phyloP scores from a whole-genome alignment of 2,888 invertebrate genomes.

The Tetranychus piercei region DNA sequence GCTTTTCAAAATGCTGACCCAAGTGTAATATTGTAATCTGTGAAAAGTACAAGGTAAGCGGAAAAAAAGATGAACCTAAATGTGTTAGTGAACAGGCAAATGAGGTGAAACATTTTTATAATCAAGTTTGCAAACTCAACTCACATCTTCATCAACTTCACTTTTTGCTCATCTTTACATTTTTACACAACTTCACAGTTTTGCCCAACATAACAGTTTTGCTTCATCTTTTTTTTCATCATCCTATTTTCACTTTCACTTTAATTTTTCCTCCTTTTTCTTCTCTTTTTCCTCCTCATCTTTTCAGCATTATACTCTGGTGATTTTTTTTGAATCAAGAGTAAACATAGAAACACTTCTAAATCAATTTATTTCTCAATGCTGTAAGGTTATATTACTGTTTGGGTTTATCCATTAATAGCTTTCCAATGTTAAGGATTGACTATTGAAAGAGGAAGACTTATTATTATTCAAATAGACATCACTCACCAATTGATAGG shows the following conservation, averaged over 20 bases:
- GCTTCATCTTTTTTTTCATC: too few relatives aligned
- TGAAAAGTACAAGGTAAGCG: too few relatives aligned
- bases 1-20: too few relatives aligned
- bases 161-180: not conserved
- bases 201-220: too few relatives aligned
- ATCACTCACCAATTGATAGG: too few relatives aligned
- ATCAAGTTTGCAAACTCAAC: not conserved
- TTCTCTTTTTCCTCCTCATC: not conserved
- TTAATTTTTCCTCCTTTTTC: not conserved
- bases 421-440: not conserved
- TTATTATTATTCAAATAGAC: too few relatives aligned
- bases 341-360: not conserved
- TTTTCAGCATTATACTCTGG: not conserved
- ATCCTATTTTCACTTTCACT: too few relatives aligned
- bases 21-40: too few relatives aligned
- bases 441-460: too few relatives aligned
- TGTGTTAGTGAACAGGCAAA: not conserved
- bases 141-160: not conserved
- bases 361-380: not conserved
- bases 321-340: not conserved
- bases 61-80: too few relatives aligned
- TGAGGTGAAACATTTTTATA: not conserved
- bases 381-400: not conserved
- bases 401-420: not conserved
- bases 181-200: too few relatives aligned